Evolutionary conservation across 2,113 vertebrate species (phyloP), one percentile per base, ranked within the genome.

Genomic region (Rhabdomys dilectus): DNA sequence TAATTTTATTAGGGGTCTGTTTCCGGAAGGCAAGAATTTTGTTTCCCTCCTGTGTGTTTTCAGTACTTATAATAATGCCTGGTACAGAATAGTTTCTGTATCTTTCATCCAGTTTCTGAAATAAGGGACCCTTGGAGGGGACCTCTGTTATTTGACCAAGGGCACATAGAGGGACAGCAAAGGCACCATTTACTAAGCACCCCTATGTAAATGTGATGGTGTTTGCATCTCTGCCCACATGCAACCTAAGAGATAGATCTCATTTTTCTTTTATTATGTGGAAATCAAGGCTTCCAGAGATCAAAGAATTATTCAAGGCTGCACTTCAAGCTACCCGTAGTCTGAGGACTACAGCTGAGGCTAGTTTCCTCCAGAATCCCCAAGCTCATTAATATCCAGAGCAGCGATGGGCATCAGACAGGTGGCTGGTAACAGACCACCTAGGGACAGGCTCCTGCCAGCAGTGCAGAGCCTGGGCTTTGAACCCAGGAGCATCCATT

Each of bases 281-380:
- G 66, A 87, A 87, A 94, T 45, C 42, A n/a, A 93, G 62, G 15
- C 34, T 89, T 72, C 91, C 45, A 45, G 56, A 85, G 51, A n/a
- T 91, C 36, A 53, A 60, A 60, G 10, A 39, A 26, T 81, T 81
- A 24, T 58, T n/a, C 78, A n/a, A 56, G 53, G 21, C 11, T 58
- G 34, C 78, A 81, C 36, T 36, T 16, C 68, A 72, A n/a, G 36
- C 1, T 60, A 26, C 16, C 13, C 3, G 0, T 58, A 81, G 53
- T 58, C 34, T 58, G 53, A 60, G 80, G 36, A 82, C 22, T 39
- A 36, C 58, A 82, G 80, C 22, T 60, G 53, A 82, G 80, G 53
- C 36, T 60, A 39, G 78, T 22, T 58, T 7, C 6, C 53, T 24
- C 53, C 21, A 58, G 36, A 60, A 82, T 82, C 80, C n/a, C n/a